Conservation (phyloP, 2,888 invertebrate species). For the Idaea straminata region DNA sequence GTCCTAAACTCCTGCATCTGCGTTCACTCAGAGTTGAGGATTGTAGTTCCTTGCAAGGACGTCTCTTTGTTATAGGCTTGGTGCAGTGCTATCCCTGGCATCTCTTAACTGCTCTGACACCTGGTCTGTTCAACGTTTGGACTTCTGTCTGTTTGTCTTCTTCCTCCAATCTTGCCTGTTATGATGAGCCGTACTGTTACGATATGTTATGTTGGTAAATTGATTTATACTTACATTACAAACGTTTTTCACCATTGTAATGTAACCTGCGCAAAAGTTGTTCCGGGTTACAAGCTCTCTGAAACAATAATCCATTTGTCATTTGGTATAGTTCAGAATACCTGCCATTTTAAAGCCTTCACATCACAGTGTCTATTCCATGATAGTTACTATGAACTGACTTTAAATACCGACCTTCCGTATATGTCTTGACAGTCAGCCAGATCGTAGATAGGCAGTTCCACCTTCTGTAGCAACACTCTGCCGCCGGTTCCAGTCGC, state of each 20-base stretch:
- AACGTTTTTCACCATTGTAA: slow-evolving; percentile 61
- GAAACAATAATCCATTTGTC: slow-evolving; percentile 23
- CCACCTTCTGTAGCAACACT: slow-evolving; percentile 60
- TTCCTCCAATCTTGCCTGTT: too few species aligned
- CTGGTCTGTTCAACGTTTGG: too few species aligned
- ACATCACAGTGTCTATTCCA: background rate
- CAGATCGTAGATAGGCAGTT: slow-evolving; percentile 60
- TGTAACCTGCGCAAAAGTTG: slow-evolving; percentile 71
- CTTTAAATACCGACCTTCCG: slow-evolving; percentile 44
- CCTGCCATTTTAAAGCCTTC: background rate
- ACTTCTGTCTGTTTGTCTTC: too few species aligned
- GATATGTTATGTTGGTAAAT: too few species aligned
- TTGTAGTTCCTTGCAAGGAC: too few species aligned
- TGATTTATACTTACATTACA: slow-evolving; percentile 58
- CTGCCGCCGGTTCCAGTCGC: slow-evolving; percentile 51
- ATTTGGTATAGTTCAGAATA: slow-evolving; percentile 1
- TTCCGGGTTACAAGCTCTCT: slow-evolving; percentile 61
- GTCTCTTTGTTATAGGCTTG: too few species aligned
- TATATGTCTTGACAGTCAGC: slow-evolving; percentile 67
- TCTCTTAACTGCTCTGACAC: too few species aligned
- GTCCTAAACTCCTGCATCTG: too few species aligned
- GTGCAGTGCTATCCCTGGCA: too few species aligned
- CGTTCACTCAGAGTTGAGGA: too few species aligned
- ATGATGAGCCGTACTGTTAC: too few species aligned
- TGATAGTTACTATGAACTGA: background rate